Base-by-base conservation (phyloP, 1,140 invertebrate genomes). In the Drosophila aff. region DNA sequence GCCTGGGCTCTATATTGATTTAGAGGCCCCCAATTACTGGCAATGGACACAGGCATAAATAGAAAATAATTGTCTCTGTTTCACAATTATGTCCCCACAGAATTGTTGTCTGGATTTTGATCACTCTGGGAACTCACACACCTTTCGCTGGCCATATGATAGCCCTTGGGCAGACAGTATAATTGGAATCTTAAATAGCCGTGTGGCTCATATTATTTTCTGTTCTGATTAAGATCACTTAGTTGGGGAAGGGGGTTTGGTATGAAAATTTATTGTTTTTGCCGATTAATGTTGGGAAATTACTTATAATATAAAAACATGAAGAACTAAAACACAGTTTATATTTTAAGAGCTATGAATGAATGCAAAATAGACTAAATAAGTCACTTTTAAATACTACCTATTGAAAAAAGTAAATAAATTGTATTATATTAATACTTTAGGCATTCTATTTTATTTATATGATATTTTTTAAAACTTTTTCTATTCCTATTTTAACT, bases 41-140 rank as follows among this genome's bases (percentile, higher is more conserved):
- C 21, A 31, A 53, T 13, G 38, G 23, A 36, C 26, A 21, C 31
- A 0, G 28, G 50, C 78, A 65, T 86, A 78, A 84, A 78, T 79
- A 75, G 73, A 84, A 87, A 73, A 87, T 87, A 89, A 89, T 90
- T 84, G 72, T 73, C 67, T 60, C 53, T 58, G 65, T 85, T 86
- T 86, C 82, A 81, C 83, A 86, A 87, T 65, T 81, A 81, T 87
- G 83, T 89, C 66, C 46, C 46, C n/a, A 36, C 40, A 10, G 68
- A 50, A 62, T 61, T 69, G 62, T 59, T 47, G 47, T 21, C 63
- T 60, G 49, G 69, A 46, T 66, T 72, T 26, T 50, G 40, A 73
- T 64, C 61, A 61, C 49, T 71, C 64, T 90, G 85, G 74, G 85
- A 90, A 89, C 69, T 46, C 44, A 18, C 23, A 66, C 85, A 89